A percentile compares a stretch with the other conserved stretches of the same genome.
Conservation (phyloP, 1,140 invertebrate species). For the Drosophila biarmipes region DNA sequence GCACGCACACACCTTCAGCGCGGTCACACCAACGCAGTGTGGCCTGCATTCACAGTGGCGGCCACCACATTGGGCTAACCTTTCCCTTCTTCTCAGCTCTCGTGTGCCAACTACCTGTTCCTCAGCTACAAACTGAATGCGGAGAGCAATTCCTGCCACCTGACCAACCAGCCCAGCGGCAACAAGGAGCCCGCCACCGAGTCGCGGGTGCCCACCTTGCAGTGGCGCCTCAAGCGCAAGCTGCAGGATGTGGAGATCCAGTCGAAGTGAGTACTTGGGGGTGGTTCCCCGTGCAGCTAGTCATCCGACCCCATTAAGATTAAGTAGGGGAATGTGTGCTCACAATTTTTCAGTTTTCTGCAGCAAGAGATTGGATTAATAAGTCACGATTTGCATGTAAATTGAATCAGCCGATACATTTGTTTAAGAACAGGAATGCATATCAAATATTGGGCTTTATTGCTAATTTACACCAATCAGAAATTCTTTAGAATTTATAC, state of each 20-base stretch:
- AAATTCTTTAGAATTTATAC: too few relatives aligned
- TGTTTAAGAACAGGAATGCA: neutral
- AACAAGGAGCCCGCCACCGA: slow-evolving; percentile 87
- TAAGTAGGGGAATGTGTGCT: neutral
- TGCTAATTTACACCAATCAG: too few relatives aligned
- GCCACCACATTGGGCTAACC: slow-evolving; percentile 5
- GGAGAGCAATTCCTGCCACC: slow-evolving; percentile 90
- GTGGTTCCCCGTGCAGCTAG: neutral
- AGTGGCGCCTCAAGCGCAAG: slow-evolving; percentile 90
- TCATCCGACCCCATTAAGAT: neutral
- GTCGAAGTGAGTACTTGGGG: slow-evolving; percentile 89
- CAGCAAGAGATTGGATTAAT: neutral
- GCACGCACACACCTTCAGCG: slow-evolving; percentile 19
- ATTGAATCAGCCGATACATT: neutral
- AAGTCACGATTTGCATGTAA: slow-evolving; percentile 3
- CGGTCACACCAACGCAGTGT: slow-evolving; percentile 24
- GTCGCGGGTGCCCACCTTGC: slow-evolving; percentile 88
- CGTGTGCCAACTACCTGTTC: slow-evolving; percentile 94
- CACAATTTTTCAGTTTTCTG: neutral
- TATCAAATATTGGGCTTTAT: neutral
- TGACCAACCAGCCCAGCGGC: slow-evolving; percentile 88
- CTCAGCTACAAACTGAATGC: slow-evolving; percentile 92
- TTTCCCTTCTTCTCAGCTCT: slow-evolving; percentile 88
- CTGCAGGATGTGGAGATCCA: slow-evolving; percentile 97
- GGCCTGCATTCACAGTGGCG: slow-evolving; percentile 36